phyloP scores from a whole-genome alignment of 2,797 vertebrate genomes.

The Microcaecilia unicolor region DNA sequence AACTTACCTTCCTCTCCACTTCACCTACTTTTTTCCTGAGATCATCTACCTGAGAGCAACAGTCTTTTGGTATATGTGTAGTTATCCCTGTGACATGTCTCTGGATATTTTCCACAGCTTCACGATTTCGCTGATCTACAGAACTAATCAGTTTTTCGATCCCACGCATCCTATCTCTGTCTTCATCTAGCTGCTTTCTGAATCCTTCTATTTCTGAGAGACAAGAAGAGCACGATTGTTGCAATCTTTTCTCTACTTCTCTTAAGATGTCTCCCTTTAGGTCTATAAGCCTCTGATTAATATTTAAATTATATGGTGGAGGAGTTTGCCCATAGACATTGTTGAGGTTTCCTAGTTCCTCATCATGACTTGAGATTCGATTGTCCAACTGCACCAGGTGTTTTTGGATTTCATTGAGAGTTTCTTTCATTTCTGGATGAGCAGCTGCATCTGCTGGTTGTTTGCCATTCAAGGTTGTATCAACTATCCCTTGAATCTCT shows the following conservation, averaged over 20 bases:
- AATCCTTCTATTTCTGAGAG: constrained; percentile 67
- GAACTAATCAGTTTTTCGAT: constrained; percentile 75
- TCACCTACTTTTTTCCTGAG: constrained; percentile 51
- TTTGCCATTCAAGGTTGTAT: constrained; percentile 44
- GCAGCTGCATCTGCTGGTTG: constrained; percentile 67
- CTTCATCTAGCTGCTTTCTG: constrained; percentile 65
- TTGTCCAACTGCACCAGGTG: constrained; percentile 80
- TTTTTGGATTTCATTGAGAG: constrained; percentile 73
- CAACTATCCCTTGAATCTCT: constrained; percentile 33
- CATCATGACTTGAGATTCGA: constrained; percentile 71
- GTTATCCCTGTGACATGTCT: constrained; percentile 39
- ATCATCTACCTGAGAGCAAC: constrained; percentile 48
- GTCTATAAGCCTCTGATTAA: constrained; percentile 25
- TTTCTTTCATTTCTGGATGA: constrained; percentile 76
- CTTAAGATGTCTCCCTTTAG: constrained; percentile 54
- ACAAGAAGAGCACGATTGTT: constrained; percentile 72
- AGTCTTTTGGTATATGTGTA: constrained; percentile 34
- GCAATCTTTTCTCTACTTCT: constrained; percentile 69
- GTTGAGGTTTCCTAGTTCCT: constrained; percentile 65
- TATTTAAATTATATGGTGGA: neutral
- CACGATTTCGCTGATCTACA: constrained; percentile 65
- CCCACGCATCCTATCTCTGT: constrained; percentile 64
- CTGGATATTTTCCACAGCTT: constrained; percentile 55
- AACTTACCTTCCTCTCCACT: constrained; percentile 57
- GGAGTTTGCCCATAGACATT: constrained; percentile 50